Percentiles rank a stretch among this genome's conserved stretches.
Evolutionary conservation across 2,888 invertebrate genomes (phyloP).

Genomic region (Nysson spinosus): DNA sequence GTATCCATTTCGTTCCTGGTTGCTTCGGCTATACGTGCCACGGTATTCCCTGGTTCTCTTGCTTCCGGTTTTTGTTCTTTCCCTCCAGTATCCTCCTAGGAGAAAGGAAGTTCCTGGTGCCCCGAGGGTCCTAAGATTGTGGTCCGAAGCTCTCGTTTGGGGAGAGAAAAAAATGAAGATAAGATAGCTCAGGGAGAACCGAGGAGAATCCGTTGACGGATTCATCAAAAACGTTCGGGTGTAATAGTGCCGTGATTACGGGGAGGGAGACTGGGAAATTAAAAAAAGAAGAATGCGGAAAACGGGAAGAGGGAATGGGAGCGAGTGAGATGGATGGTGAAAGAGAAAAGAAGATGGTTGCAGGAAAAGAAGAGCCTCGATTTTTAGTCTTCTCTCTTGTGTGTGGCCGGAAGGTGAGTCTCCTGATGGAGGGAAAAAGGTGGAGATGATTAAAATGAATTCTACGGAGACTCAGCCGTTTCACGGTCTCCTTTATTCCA

Average conservation of each 20-base stretch:
- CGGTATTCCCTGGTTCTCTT: slow-evolving; percentile 11
- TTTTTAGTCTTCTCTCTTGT: slow-evolving; percentile 23
- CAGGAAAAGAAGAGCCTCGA: too few relatives aligned
- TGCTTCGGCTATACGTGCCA: neutral
- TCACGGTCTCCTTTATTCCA: slow-evolving; percentile 41
- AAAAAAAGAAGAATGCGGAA: slow-evolving; percentile 39
- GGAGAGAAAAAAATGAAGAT: slow-evolving; percentile 18
- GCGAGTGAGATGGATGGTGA: neutral
- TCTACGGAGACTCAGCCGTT: slow-evolving; percentile 48
- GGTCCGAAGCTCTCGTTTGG: slow-evolving; percentile 23
- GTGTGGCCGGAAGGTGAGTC: slow-evolving; percentile 54
- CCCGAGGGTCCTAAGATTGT: slow-evolving; percentile 60
- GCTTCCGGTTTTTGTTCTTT: slow-evolving; percentile 38
- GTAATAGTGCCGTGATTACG: slow-evolving; percentile 67
- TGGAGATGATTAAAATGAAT: slow-evolving; percentile 57
- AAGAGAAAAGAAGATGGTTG: neutral
- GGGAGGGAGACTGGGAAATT: slow-evolving; percentile 55
- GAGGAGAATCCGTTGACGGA: slow-evolving; percentile 64
- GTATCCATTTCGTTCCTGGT: slow-evolving; percentile 16
- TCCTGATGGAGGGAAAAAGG: slow-evolving; percentile 40
- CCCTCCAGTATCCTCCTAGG: neutral
- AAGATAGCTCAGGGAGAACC: slow-evolving; percentile 1
- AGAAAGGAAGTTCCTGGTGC: slow-evolving; percentile 47
- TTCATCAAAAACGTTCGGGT: slow-evolving; percentile 69
- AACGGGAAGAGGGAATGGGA: slow-evolving; percentile 13